phyloP scores from a whole-genome alignment of 2,797 vertebrate species.

The Sebastes elongatus region DNA sequence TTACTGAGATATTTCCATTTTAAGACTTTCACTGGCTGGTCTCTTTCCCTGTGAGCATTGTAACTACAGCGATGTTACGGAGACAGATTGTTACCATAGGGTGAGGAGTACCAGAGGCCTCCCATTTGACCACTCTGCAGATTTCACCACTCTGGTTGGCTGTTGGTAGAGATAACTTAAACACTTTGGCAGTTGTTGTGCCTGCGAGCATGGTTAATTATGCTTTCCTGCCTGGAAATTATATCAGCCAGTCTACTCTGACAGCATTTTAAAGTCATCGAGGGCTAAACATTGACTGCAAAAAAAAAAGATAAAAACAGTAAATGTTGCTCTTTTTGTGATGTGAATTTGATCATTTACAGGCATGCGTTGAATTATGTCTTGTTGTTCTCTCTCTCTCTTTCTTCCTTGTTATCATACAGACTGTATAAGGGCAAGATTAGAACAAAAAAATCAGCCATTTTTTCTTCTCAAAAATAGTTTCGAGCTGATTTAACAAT shows the following conservation, averaged over 20 bases:
- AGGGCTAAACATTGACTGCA: constrained; percentile 63
- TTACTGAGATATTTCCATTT: constrained; percentile 36
- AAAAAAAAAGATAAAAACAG: constrained; percentile 33
- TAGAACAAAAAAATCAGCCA: constrained; percentile 34
- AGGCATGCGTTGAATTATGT: constrained; percentile 52
- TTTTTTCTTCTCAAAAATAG: constrained; percentile 9
- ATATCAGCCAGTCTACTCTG: constrained; percentile 40
- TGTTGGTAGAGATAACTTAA: constrained; percentile 34
- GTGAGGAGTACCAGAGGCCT: constrained; percentile 13
- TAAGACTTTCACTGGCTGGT: constrained; percentile 10
- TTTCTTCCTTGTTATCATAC: constrained; percentile 12
- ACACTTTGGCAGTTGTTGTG: constrained; percentile 51
- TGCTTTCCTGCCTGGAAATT: constrained; percentile 44
- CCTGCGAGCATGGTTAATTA: constrained; percentile 52
- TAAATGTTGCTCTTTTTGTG: constrained; percentile 60
- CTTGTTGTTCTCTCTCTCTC: constrained; percentile 3
- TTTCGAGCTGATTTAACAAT: constrained; percentile 14
- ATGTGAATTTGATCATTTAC: constrained; percentile 59
- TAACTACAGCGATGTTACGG: neutral
- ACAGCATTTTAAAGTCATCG: constrained; percentile 51
- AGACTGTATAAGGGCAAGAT: constrained; percentile 9
- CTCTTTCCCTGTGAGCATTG: constrained; percentile 16
- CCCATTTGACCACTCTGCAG: constrained; percentile 28
- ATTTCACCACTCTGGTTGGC: constrained; percentile 38
- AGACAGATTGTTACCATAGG: constrained; percentile 1